Percentiles rank a stretch among this genome's conserved stretches.
Evolutionary conservation across 2,113 vertebrate species (phyloP).

Genomic region (Trichomycterus rosablanca): DNA sequence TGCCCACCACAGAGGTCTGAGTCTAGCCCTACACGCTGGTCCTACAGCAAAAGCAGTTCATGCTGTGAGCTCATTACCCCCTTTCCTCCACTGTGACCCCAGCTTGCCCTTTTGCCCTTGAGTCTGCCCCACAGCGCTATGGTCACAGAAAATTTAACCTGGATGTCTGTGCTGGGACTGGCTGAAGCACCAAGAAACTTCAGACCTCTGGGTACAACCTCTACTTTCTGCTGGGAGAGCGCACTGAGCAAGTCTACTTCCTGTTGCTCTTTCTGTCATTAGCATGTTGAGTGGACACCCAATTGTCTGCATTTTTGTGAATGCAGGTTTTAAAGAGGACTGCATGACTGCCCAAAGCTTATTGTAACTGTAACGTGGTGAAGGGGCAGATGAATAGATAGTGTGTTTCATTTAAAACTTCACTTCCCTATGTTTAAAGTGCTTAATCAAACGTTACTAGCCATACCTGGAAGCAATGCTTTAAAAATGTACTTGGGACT

Average conservation of each 20-base stretch:
- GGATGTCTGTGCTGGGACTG: conserved; percentile 34
- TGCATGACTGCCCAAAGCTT: too few relatives aligned
- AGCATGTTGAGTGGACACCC: conserved; percentile 11
- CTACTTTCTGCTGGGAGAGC: conserved; percentile 45
- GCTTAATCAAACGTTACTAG: too few relatives aligned
- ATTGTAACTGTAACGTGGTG: too few relatives aligned
- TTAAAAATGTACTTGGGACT: too few relatives aligned
- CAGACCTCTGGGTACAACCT: conserved; percentile 37
- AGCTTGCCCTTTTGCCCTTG: conserved; percentile 41
- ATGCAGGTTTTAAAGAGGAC: conserved; percentile 6
- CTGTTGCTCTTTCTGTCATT: conserved; percentile 35
- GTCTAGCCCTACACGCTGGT: conserved; percentile 42
- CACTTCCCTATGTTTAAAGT: too few relatives aligned
- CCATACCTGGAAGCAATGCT: too few relatives aligned
- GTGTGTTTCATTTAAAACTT: too few relatives aligned
- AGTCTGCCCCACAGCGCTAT: conserved; percentile 36
- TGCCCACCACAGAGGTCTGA: conserved; percentile 40
- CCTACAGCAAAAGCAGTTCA: conserved; percentile 33
- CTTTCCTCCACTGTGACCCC: conserved; percentile 2
- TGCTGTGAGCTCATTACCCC: conserved; percentile 51
- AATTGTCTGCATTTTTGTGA: conserved; percentile 9
- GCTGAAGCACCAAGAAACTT: conserved; percentile 3
- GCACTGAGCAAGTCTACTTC: conserved; percentile 29
- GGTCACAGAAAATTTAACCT: conserved; percentile 56
- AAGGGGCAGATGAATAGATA: too few relatives aligned